A percentile compares a stretch with the other conserved stretches of the same genome.
phyloP scores from a whole-genome alignment of 1,140 invertebrate species.

The Melipona quadrifasciata region DNA sequence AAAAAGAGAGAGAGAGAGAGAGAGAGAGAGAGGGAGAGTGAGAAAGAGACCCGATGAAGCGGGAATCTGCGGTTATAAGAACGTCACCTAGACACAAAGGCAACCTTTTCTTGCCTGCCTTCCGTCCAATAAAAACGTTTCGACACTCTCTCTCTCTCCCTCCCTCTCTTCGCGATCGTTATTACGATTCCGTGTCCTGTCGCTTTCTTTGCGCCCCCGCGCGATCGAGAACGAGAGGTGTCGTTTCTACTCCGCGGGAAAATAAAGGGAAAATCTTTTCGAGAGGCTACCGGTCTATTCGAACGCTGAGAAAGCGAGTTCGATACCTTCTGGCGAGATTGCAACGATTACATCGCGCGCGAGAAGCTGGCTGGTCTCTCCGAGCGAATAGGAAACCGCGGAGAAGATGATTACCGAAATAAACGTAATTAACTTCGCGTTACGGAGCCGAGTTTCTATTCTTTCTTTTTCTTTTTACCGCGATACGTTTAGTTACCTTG shows the following conservation, averaged over 20 bases:
- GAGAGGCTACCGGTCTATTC: neutral
- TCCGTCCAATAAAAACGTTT: conserved; percentile 39
- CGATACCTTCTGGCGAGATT: neutral
- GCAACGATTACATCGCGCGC: neutral
- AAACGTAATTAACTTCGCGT: neutral
- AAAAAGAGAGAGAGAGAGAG: conserved; percentile 25
- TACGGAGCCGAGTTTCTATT: too few relatives aligned
- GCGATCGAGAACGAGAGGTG: neutral
- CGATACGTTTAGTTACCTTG: neutral
- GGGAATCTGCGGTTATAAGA: conserved; percentile 54
- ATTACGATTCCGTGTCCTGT: conserved; percentile 15
- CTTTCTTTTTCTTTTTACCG: neutral
- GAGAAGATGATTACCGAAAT: neutral
- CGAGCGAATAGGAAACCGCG: neutral
- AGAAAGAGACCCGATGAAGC: conserved; percentile 36
- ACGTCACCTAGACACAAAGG: conserved; percentile 60
- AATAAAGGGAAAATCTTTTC: neutral
- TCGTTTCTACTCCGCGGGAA: neutral
- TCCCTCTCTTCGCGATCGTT: neutral
- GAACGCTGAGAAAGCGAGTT: neutral
- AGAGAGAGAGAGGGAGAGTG: conserved; percentile 42
- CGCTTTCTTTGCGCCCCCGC: neutral
- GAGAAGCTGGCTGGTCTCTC: neutral
- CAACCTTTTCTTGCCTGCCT: neutral
- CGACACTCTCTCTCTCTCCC: neutral